These are phyloP conservation scores for Zapus hudsonius DNA, from an alignment of 2,113 vertebrate species.

Conservation along the genomic window DNA sequence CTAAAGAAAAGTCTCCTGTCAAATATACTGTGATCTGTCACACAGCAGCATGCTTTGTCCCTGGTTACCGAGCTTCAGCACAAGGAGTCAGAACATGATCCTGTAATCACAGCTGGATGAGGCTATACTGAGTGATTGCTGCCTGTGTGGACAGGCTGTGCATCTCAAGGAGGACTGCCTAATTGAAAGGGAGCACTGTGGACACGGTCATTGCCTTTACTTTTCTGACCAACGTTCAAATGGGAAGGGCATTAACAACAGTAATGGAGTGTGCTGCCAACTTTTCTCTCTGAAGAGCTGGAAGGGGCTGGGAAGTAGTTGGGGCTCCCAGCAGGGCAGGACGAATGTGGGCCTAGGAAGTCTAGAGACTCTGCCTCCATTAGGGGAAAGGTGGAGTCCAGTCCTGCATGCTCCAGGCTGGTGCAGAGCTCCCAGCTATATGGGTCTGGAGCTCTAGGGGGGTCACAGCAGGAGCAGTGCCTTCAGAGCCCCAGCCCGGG, in stretches of 20 bases:
- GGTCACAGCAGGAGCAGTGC: too few species aligned
- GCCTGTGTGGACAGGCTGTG: neutral
- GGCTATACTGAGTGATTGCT: neutral
- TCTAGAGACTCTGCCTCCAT: too few species aligned
- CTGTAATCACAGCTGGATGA: neutral
- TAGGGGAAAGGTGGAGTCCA: too few species aligned
- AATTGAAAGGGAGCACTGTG: neutral
- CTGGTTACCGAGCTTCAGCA: neutral
- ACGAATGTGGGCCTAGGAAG: too few species aligned
- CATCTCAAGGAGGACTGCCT: neutral
- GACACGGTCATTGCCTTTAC: conserved; percentile 7
- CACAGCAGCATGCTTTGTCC: neutral
- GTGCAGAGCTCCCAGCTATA: too few species aligned
- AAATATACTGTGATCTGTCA: neutral
- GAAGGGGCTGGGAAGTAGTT: too few species aligned
- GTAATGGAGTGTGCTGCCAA: neutral
- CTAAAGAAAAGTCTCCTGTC: neutral
- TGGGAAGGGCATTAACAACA: neutral
- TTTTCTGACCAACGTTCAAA: neutral
- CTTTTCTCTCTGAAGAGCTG: conserved; percentile 50
- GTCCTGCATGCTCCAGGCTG: too few species aligned
- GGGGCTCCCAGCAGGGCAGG: too few species aligned
- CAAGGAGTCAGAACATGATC: neutral
- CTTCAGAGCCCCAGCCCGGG: too few species aligned
- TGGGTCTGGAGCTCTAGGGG: too few species aligned